A percentile compares a stretch with the other conserved stretches of the same genome.
Conservation (phyloP, 2,113 vertebrate genomes). For the Chlorocebus sabaeus region DNA sequence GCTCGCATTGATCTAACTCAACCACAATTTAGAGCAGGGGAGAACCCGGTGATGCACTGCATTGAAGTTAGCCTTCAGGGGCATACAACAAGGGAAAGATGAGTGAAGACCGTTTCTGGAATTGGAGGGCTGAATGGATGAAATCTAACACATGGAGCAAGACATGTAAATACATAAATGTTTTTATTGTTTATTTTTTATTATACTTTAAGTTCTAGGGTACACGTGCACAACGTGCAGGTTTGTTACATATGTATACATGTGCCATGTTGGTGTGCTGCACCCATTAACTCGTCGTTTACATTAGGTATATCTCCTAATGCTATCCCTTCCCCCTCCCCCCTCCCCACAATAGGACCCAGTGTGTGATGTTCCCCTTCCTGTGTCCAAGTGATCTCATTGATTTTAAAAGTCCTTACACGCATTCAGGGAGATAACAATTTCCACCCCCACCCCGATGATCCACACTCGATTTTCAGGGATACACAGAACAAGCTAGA, state of each 20-base stretch:
- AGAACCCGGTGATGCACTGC: neutral
- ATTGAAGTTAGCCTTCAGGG: neutral
- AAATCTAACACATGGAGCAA: fast-evolving
- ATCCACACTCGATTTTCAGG: neutral
- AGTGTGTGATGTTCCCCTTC: no score
- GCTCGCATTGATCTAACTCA: neutral
- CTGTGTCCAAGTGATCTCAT: no score
- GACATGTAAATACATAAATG: neutral
- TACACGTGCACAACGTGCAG: no score
- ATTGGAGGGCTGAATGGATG: neutral
- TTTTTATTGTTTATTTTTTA: no score
- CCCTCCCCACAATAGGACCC: no score
- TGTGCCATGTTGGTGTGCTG: no score
- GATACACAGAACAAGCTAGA: neutral
- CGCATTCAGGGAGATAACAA: neutral
- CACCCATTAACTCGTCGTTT: no score
- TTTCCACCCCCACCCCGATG: neutral
- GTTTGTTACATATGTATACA: no score
- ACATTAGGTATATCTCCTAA: no score
- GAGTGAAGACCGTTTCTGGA: neutral
- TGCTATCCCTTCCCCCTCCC: no score
- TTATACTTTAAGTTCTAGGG: no score
- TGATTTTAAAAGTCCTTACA: neutral
- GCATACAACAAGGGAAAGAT: neutral
- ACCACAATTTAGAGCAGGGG: neutral